Conservation (phyloP, 1,140 invertebrate genomes). For the Diorhabda carinulata region DNA sequence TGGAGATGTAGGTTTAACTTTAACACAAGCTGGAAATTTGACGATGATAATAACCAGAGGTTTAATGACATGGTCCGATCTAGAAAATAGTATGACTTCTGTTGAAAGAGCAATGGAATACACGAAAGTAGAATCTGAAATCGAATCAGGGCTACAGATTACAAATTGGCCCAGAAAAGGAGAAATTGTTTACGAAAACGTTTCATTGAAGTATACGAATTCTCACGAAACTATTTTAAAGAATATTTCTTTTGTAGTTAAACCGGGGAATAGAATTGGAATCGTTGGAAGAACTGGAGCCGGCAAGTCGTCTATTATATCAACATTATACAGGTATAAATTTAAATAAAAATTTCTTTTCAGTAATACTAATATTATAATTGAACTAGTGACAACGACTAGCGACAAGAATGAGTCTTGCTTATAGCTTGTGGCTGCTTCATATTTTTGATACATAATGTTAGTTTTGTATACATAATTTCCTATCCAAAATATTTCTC, state of each 20-base stretch:
- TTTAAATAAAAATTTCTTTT: too few relatives aligned
- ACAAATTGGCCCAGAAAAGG: slow-evolving; percentile 68
- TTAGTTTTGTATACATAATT: too few relatives aligned
- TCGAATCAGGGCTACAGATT: slow-evolving; percentile 47
- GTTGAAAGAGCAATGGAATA: slow-evolving; percentile 76
- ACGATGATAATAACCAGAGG: slow-evolving; percentile 56
- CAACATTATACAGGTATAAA: slow-evolving; percentile 56
- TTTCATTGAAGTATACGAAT: slow-evolving; percentile 62
- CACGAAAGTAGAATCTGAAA: slow-evolving; percentile 65
- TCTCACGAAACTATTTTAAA: slow-evolving; percentile 70
- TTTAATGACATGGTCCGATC: slow-evolving; percentile 65
- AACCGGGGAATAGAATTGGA: slow-evolving; percentile 63
- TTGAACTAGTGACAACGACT: too few relatives aligned
- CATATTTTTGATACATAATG: too few relatives aligned
- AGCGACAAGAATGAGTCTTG: too few relatives aligned
- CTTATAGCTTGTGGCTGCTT: too few relatives aligned
- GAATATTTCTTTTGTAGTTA: slow-evolving; percentile 64
- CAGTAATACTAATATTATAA: too few relatives aligned
- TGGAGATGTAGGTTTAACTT: slow-evolving; percentile 55
- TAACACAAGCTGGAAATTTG: slow-evolving; percentile 50
- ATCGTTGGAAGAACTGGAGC: slow-evolving; percentile 77
- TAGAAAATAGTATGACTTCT: slow-evolving; percentile 77
- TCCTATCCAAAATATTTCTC: too few relatives aligned
- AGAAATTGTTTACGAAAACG: slow-evolving; percentile 62
- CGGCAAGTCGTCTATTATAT: slow-evolving; percentile 78